Evolutionary conservation across 2,797 vertebrate genomes (phyloP), one percentile per base, ranked within the genome.

Genomic region (Aulostomus chinensis): DNA sequence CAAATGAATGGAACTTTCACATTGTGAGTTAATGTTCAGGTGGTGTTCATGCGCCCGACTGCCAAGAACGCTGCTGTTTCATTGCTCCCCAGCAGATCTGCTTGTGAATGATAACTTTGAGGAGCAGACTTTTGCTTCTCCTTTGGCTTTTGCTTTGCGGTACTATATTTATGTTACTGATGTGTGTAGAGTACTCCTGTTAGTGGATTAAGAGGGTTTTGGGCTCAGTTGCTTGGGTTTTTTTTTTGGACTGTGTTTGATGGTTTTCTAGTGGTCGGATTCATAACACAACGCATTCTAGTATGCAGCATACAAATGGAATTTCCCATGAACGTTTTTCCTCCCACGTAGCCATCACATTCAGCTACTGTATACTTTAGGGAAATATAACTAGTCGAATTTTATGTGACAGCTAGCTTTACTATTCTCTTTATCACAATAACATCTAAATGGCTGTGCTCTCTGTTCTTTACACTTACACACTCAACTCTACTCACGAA

Each of bases 371-470:
- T 15, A 11, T 43, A 49, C 12, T 36, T 58, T 51, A 50, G 21
- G 12, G n/a, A 59, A 62, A 34, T 8, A 15, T 8, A 51, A 29
- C 20, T 39, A 58, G 47, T 64, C 28, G 40, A 71, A 47, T 35
- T 56, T 64, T 16, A 39, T 39, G 32, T 55, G 47, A 67, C 33
- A 24, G 38, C 40, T 74, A 7, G 5, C 15, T 39, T 61, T 46
- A 42, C 18, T 26, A 6, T 58, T 67, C 31, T 49, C 72, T 32
- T 42, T 71, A 68, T 73, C 62, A 48, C 64, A 58, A 65, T 61
- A 42, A 46, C n/a, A n/a, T n/a, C n/a, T n/a, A n/a, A n/a, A n/a
- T 31, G 24, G 42, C 25, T 49, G 37, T 25, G 30, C 49, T 46
- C n/a, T 35, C 49, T 33, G 39, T 36, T 76, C 39, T 55, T 37